Base-by-base conservation (phyloP, 2,797 vertebrate species). In the Gorsachius magnificus region DNA sequence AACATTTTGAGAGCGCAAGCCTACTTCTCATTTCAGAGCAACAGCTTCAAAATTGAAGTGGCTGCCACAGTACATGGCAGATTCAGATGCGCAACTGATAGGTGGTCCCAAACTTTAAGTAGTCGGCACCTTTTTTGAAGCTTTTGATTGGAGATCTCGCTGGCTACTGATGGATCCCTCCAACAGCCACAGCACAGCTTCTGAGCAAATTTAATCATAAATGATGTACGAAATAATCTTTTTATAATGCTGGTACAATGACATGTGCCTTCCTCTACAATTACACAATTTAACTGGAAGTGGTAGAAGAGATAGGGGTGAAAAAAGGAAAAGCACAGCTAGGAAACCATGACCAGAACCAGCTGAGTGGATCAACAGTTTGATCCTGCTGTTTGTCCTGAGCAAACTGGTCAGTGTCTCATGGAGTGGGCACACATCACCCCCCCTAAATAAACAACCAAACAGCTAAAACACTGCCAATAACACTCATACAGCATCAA, bases 351-450 rank as follows among this genome's bases (percentile, higher is more conserved):
- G 16, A 79, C 22, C 51, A 58, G 53, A 87, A 46, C 4, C 46
- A 76, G 63, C 13, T 21, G 5, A 61, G 13, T 1, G 26, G 36
- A 66, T 58, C 65, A 78, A 54, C 58, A 65, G 16, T 35, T 79
- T 84, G 11, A 22, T 69, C 33, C 35, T 58, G 29, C 35, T 89
- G 50, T 46, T 75, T 58, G 38, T 46, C 56, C 71, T 14, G 31
- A 85, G 35, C 50, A 89, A 87, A 88, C 10, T 5, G 48, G 18
- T 46, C 53, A 64, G 68, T n/a, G 36, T 33, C 41, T 70, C 81
- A 29, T 14, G 8, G 35, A 2, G 1, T 4, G 6, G 29, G 53
- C 22, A 65, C 10, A 0, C 16, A 54, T 8, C 11, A 53, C 2
- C 17, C 21, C 4, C 33, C 10, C 43, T n/a, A 43, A 89, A 88